Conservation (phyloP, 2,888 invertebrate genomes). For the Branchellion lobata region DNA sequence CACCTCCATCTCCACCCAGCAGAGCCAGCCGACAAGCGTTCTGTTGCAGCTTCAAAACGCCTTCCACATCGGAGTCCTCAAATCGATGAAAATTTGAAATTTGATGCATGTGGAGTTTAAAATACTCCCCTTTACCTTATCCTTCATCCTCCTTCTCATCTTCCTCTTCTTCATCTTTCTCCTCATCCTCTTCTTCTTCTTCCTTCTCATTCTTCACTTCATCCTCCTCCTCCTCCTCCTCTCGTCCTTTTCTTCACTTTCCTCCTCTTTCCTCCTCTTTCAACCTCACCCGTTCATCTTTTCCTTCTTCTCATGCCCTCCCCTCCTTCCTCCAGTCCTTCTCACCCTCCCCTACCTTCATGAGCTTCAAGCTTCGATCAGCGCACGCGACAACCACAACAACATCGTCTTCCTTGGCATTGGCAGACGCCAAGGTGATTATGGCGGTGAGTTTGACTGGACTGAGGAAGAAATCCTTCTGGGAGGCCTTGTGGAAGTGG, state of each 20-base stretch:
- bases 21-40: neutral
- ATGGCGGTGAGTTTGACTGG: conserved; percentile 81
- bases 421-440: conserved; percentile 68
- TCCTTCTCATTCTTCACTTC: too few species aligned
- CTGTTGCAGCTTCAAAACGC: neutral
- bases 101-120: neutral
- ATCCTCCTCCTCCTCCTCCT: too few species aligned
- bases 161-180: too few species aligned
- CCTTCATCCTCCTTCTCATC: too few species aligned
- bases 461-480: conserved; percentile 81
- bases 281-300: too few species aligned
- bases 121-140: too few species aligned
- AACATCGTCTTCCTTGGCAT: conserved; percentile 57
- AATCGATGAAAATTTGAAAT: conserved; percentile 70
- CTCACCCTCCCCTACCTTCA: conserved; percentile 65
- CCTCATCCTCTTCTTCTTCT: too few species aligned
- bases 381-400: conserved; percentile 77
- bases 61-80: conserved; percentile 3
- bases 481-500: conserved; percentile 85
- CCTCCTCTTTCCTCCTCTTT: too few species aligned
- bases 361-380: conserved; percentile 75
- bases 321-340: neutral
- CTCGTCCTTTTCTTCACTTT: too few species aligned
- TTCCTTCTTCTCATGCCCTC: too few species aligned
- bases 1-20: neutral